phyloP scores from a whole-genome alignment of 2,888 invertebrate genomes.

The Eupithecia pulchellata region DNA sequence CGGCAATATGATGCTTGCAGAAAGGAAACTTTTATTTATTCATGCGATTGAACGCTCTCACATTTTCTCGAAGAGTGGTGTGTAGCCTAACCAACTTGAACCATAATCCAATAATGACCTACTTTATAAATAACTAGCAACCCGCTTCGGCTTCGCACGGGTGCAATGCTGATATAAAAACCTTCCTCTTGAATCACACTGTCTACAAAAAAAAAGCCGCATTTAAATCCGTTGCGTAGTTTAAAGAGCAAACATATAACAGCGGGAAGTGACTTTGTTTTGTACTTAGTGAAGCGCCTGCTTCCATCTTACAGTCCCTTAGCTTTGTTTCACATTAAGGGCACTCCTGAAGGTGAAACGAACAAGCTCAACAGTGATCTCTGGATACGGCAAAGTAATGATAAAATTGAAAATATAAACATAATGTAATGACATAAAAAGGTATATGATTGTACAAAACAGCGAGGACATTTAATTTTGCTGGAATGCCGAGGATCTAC shows the following conservation, averaged over 20 bases:
- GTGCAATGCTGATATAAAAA: too few relatives aligned
- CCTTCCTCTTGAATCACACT: too few relatives aligned
- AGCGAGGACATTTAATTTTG: slow-evolving; percentile 18
- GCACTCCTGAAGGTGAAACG: not conserved
- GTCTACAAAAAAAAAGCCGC: too few relatives aligned
- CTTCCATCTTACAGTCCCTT: not conserved
- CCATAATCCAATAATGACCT: not conserved
- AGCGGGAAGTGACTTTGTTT: too few relatives aligned
- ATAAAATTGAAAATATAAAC: not conserved
- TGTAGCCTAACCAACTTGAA: not conserved
- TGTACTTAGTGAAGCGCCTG: too few relatives aligned
- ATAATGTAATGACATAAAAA: not conserved
- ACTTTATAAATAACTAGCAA: not conserved
- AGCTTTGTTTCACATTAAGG: not conserved
- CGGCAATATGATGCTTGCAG: slow-evolving; percentile 66
- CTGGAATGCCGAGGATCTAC: slow-evolving; percentile 23
- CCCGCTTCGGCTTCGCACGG: too few relatives aligned
- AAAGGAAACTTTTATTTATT: slow-evolving; percentile 74
- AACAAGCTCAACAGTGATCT: not conserved
- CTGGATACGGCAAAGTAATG: not conserved
- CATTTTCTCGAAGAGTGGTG: slow-evolving; percentile 29
- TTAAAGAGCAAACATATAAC: too few relatives aligned
- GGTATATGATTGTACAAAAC: not conserved
- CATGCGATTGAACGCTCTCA: slow-evolving; percentile 59
- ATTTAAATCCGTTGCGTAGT: too few relatives aligned